A percentile compares a stretch with the other conserved stretches of the same genome.
Conservation (phyloP, 2,797 vertebrate species). For the Danio jaintianensis region DNA sequence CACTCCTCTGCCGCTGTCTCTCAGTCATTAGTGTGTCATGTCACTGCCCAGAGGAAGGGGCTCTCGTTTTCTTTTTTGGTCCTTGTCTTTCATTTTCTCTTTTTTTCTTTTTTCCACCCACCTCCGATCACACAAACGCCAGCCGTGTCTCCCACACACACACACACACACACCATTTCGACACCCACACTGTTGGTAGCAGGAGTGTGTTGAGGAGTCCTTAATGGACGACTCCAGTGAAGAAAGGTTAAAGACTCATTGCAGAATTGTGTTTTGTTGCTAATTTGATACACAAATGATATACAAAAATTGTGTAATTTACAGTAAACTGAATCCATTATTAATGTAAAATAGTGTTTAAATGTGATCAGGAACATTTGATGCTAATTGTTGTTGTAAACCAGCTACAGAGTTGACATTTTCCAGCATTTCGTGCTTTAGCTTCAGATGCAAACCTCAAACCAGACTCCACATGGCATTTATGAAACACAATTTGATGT, state of each 20-base stretch:
- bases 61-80: neutral
- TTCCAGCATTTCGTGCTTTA: no score
- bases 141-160: neutral
- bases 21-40: conserved; percentile 3
- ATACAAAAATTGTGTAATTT: no score
- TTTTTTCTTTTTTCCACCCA: conserved; percentile 1
- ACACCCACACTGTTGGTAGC: conserved; percentile 13
- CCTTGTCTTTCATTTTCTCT: neutral
- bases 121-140: neutral
- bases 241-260: neutral
- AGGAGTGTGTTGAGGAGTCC: neutral
- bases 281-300: no score
- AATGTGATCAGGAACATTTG: no score
- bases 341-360: no score
- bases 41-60: conserved; percentile 2
- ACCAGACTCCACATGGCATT: no score
- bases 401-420: no score
- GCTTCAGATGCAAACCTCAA: no score
- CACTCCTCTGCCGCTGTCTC: neutral
- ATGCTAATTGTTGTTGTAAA: no score
- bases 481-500: no score
- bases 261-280: neutral
- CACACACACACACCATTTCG: neutral
- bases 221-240: neutral
- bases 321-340: no score